Evolutionary conservation across 2,797 vertebrate species (phyloP).

Genomic region (Chaetophractus vellerosus): DNA sequence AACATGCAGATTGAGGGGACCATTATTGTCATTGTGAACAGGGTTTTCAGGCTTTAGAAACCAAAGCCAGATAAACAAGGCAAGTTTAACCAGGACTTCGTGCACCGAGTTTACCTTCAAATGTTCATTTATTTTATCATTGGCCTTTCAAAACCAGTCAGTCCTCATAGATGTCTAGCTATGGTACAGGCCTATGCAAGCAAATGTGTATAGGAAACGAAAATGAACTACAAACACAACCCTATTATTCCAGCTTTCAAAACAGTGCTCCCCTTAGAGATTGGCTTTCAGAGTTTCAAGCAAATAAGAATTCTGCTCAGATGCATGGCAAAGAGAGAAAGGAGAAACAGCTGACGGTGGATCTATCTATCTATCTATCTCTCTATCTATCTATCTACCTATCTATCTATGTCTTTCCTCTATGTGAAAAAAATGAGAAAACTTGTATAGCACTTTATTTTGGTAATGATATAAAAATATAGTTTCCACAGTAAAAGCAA

Average conservation of each 20-base stretch:
- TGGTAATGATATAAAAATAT: neutral
- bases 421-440: neutral
- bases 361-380: no score
- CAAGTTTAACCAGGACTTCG: neutral
- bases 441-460: neutral
- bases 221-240: neutral
- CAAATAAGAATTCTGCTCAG: neutral
- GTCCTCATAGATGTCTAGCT: neutral
- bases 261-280: neutral
- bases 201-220: neutral
- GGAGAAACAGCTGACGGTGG: fast-evolving
- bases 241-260: neutral
- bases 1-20: neutral
- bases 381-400: no score
- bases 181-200: neutral
- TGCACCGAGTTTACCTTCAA: neutral
- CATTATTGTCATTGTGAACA: neutral
- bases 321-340: neutral
- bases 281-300: neutral
- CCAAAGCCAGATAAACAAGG: neutral
- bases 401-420: neutral
- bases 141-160: neutral
- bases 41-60: neutral
- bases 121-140: neutral
- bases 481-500: neutral